These are phyloP conservation scores for Drosophila aff. DNA, from an alignment of 1,140 invertebrate species.

Conservation along the genomic window DNA sequence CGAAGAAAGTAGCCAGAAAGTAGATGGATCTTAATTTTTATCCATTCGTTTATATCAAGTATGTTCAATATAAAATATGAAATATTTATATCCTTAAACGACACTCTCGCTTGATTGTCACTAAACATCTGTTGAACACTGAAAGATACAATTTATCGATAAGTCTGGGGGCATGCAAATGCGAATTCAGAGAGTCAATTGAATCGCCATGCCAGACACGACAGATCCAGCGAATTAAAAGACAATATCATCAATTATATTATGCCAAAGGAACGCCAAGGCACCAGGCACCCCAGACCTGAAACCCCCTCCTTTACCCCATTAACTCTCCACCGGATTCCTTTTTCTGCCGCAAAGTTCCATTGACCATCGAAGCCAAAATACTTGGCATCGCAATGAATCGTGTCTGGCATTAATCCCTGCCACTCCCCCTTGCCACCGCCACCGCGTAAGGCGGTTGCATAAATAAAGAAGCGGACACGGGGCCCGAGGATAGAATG, in stretches of 20 bases:
- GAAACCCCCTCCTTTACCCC: neutral
- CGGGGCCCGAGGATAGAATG: slow-evolving; percentile 23
- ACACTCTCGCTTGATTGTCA: slow-evolving; percentile 11
- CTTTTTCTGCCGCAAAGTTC: slow-evolving; percentile 55
- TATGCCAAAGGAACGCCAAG: slow-evolving; percentile 66
- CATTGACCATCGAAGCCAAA: slow-evolving; percentile 57
- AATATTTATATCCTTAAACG: neutral
- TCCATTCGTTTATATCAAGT: neutral
- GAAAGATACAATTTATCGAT: slow-evolving; percentile 40
- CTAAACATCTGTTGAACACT: slow-evolving; percentile 45
- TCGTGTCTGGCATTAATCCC: slow-evolving; percentile 73
- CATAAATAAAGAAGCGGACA: slow-evolving; percentile 79
- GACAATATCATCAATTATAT: slow-evolving; percentile 85
- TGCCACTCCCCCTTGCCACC: slow-evolving; percentile 16
- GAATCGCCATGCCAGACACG: slow-evolving; percentile 62
- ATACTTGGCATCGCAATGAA: slow-evolving; percentile 54
- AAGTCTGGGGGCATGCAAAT: slow-evolving; percentile 40
- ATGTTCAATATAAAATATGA: neutral
- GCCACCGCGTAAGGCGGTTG: slow-evolving; percentile 57
- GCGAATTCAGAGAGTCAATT: slow-evolving; percentile 55
- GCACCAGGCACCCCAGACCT: neutral
- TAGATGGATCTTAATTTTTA: neutral
- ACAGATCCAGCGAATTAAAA: slow-evolving; percentile 81
- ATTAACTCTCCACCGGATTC: slow-evolving; percentile 20
- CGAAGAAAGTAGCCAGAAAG: neutral